phyloP scores from a whole-genome alignment of 2,113 vertebrate species.

The Hippocampus guttulatus region DNA sequence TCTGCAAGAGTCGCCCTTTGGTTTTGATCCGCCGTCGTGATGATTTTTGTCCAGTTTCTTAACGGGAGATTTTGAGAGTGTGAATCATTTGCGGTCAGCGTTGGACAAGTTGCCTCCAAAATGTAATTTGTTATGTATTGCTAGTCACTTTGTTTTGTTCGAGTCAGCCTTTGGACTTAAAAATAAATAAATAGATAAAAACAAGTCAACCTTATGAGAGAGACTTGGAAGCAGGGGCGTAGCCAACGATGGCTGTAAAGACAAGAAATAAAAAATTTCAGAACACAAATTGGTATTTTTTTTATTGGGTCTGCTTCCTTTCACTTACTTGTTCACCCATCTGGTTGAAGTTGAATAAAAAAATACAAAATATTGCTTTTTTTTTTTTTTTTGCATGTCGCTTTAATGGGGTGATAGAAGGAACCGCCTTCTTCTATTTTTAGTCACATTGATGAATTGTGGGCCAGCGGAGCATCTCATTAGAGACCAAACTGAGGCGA shows the following conservation, averaged over 20 bases:
- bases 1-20: conserved; percentile 16
- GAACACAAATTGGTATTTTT: too few species aligned
- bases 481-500: conserved; percentile 8
- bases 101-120: neutral
- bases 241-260: too few species aligned
- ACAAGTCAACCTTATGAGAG: too few species aligned
- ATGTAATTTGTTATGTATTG: neutral
- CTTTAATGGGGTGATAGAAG: conserved; percentile 21
- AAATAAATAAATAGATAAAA: neutral
- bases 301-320: too few species aligned
- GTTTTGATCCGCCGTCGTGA: conserved; percentile 24
- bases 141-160: neutral
- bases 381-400: neutral
- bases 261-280: too few species aligned
- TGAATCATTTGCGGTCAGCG: neutral
- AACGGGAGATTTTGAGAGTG: neutral
- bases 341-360: too few species aligned
- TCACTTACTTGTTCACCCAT: too few species aligned
- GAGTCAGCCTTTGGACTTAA: neutral
- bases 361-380: neutral
- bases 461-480: conserved; percentile 13
- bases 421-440: conserved; percentile 23
- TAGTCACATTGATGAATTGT: conserved; percentile 29
- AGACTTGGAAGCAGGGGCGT: too few species aligned
- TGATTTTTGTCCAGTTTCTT: too few species aligned